phyloP scores from a whole-genome alignment of 1,140 invertebrate species.

The Proctacanthus coquilletti region DNA sequence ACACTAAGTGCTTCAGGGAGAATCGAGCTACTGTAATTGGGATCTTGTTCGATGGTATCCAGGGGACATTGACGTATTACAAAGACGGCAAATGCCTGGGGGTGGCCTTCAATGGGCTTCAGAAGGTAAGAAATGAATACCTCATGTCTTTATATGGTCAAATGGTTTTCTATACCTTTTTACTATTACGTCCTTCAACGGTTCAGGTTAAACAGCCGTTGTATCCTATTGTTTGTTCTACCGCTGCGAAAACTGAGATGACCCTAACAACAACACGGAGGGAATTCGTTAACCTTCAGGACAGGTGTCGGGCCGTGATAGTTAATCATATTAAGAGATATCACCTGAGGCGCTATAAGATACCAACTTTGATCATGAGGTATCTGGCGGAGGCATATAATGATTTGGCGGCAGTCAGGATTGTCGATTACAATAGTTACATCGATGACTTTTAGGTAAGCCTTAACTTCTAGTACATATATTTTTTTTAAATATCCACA shows the following conservation, averaged over 20 bases:
- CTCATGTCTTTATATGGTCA: too few species aligned
- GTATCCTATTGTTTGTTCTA: constrained; percentile 55
- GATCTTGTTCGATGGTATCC: constrained; percentile 47
- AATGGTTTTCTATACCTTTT: neutral
- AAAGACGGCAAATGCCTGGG: constrained; percentile 52
- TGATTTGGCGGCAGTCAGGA: constrained; percentile 18
- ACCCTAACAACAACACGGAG: constrained; percentile 37
- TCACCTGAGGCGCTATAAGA: constrained; percentile 32
- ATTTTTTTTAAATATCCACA: too few species aligned
- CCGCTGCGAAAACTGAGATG: constrained; percentile 63
- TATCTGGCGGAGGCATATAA: constrained; percentile 34
- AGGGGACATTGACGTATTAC: constrained; percentile 54
- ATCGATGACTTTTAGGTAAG: constrained; percentile 6
- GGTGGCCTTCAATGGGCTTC: constrained; percentile 37
- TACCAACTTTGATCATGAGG: constrained; percentile 32
- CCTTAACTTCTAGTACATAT: too few species aligned
- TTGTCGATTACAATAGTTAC: too few species aligned
- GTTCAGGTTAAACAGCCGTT: constrained; percentile 35
- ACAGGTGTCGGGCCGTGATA: constrained; percentile 41
- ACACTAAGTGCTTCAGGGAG: constrained; percentile 52
- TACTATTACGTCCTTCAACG: neutral
- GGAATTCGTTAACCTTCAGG: constrained; percentile 51
- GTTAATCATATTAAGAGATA: constrained; percentile 29
- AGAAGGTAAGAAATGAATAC: constrained; percentile 34
- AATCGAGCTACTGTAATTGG: constrained; percentile 51